A percentile compares a stretch with the other conserved stretches of the same genome.
Evolutionary conservation across 2,888 invertebrate species (phyloP).

Genomic region (Rhingia campestris): DNA sequence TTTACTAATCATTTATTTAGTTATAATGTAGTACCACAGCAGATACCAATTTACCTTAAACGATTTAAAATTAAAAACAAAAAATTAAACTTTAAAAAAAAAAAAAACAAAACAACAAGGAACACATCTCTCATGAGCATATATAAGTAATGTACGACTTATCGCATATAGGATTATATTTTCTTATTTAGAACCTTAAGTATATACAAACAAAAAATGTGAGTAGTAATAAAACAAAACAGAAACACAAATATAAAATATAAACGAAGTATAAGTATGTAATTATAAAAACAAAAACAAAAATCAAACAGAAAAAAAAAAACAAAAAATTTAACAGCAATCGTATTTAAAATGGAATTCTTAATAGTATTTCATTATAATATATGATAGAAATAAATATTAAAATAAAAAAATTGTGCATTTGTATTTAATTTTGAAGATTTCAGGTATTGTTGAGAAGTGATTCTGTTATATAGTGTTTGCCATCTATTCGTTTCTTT

Average conservation of each 20-base stretch:
- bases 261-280: slow-evolving; percentile 53
- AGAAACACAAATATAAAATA: slow-evolving; percentile 32
- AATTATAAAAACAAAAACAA: slow-evolving; percentile 33
- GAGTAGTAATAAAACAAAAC: slow-evolving; percentile 42
- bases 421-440: slow-evolving; percentile 33
- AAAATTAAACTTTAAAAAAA: slow-evolving; percentile 6
- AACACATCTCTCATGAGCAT: slow-evolving; percentile 68
- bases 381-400: slow-evolving; percentile 68
- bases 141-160: slow-evolving; percentile 68
- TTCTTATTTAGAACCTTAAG: slow-evolving; percentile 72
- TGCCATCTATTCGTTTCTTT: too few species aligned
- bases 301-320: slow-evolving; percentile 25
- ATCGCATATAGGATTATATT: slow-evolving; percentile 73
- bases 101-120: slow-evolving; percentile 52
- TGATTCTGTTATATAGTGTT: too few species aligned
- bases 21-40: slow-evolving; percentile 54
- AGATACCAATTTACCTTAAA: slow-evolving; percentile 69
- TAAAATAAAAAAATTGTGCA: slow-evolving; percentile 30
- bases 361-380: slow-evolving; percentile 62
- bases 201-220: slow-evolving; percentile 55
- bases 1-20: slow-evolving; percentile 60
- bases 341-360: slow-evolving; percentile 68
- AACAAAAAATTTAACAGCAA: slow-evolving; percentile 53
- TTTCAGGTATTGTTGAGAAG: neutral
- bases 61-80: slow-evolving; percentile 19